Conservation (phyloP, 2,797 vertebrate genomes). For the Hemibagrus guttatus region DNA sequence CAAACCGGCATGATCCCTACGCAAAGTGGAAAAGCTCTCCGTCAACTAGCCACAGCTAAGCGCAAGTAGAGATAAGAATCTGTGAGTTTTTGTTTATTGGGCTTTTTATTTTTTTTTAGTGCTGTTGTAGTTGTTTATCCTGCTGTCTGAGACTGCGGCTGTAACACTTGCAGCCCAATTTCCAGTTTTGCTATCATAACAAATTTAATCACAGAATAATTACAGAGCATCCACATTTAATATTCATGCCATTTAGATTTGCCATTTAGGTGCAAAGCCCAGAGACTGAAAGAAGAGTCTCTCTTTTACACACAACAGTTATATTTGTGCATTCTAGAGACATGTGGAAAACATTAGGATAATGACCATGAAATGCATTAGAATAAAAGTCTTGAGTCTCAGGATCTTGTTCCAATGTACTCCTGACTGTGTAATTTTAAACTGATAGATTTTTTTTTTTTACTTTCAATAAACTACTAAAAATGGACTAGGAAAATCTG, state of each 20-base stretch:
- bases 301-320: slow-evolving; percentile 11
- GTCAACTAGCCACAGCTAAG: not conserved
- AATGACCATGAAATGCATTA: not conserved
- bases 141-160: not conserved
- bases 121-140: slow-evolving; percentile 2
- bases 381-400: slow-evolving; percentile 26
- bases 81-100: not conserved
- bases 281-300: not conserved
- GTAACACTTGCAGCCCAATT: slow-evolving; percentile 7
- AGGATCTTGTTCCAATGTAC: not conserved
- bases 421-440: slow-evolving; percentile 21
- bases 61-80: not conserved
- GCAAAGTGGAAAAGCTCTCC: slow-evolving; percentile 60
- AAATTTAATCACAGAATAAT: slow-evolving; percentile 38
- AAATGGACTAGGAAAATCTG: slow-evolving; percentile 10
- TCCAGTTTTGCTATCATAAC: slow-evolving; percentile 11
- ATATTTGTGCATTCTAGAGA: slow-evolving; percentile 17
- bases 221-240: slow-evolving; percentile 37
- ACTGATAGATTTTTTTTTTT: not conserved
- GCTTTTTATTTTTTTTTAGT: not conserved
- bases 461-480: not conserved
- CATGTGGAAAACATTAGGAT: not conserved
- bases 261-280: slow-evolving; percentile 11
- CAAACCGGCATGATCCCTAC: slow-evolving; percentile 52
- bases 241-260: slow-evolving; percentile 38